Conservation (phyloP, 2,113 vertebrate genomes). For the cat (Felis catus) region DNA sequence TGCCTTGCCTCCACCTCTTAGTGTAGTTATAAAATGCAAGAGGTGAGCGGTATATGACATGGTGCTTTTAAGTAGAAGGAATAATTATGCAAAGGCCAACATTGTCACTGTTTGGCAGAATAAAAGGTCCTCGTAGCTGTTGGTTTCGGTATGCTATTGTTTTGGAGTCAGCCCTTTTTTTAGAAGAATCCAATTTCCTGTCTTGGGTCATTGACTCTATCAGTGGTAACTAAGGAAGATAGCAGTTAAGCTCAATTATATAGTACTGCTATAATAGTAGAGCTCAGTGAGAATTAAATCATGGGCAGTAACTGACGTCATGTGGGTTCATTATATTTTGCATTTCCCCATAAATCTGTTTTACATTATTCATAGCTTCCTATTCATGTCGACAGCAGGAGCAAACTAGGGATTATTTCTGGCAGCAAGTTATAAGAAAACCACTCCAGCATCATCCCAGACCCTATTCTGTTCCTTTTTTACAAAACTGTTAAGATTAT, state of each 20-base stretch:
- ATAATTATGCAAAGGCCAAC: not conserved
- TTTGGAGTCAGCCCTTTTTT: conserved; percentile 53
- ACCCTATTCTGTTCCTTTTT: not conserved
- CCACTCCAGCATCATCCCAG: not conserved
- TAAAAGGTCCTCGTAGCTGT: conserved; percentile 16
- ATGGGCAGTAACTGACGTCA: conserved; percentile 44
- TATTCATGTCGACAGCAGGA: not conserved
- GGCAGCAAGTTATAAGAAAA: not conserved
- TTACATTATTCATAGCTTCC: conserved; percentile 54
- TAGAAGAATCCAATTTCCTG: conserved; percentile 62
- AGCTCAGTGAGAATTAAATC: conserved; percentile 46
- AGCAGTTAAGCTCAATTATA: conserved; percentile 63
- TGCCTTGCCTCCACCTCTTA: not conserved
- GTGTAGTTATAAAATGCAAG: not conserved
- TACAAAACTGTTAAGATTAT: conserved; percentile 2
- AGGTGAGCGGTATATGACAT: not conserved
- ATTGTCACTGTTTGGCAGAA: not conserved
- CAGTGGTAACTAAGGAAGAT: conserved; percentile 39
- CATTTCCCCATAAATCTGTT: conserved; percentile 3
- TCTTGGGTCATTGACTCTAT: conserved; percentile 30
- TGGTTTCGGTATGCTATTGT: conserved; percentile 22
- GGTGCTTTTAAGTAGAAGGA: not conserved
- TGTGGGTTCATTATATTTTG: conserved; percentile 45
- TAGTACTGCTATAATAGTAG: not conserved
- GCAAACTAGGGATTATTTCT: not conserved